phyloP scores from a whole-genome alignment of 1,140 invertebrate genomes.

The Drosophila takahashii region DNA sequence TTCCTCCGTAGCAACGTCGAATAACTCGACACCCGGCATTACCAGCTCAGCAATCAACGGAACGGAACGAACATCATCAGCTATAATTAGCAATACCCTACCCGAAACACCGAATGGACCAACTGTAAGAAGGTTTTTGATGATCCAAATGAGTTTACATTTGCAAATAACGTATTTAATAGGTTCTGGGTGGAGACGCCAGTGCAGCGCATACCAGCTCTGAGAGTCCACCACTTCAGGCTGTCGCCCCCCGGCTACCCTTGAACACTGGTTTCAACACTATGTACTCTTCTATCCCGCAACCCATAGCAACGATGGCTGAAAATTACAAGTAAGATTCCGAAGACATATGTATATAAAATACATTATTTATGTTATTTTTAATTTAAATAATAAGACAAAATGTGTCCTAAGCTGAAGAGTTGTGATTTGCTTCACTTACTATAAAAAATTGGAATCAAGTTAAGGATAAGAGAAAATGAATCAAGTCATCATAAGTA shows the following conservation, averaged over 20 bases:
- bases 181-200: conserved; percentile 66
- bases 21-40: conserved; percentile 48
- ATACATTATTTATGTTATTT: too few species aligned
- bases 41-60: conserved; percentile 40
- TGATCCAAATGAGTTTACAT: neutral
- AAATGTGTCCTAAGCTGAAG: too few species aligned
- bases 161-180: neutral
- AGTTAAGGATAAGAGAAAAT: too few species aligned
- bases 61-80: conserved; percentile 30
- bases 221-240: conserved; percentile 87
- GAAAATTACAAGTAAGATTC: conserved; percentile 94
- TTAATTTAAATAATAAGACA: too few species aligned
- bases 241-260: conserved; percentile 89
- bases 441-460: too few species aligned
- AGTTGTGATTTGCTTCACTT: too few species aligned
- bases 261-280: conserved; percentile 95
- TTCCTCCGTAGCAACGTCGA: conserved; percentile 36
- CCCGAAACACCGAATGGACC: conserved; percentile 59
- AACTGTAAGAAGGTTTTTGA: conserved; percentile 47
- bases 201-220: conserved; percentile 68
- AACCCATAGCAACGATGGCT: conserved; percentile 96
- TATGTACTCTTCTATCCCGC: conserved; percentile 98
- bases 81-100: conserved; percentile 43
- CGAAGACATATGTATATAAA: too few species aligned
- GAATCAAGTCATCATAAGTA: too few species aligned